Base-by-base conservation (phyloP, 2,113 vertebrate species). In the Callithrix jacchus region DNA sequence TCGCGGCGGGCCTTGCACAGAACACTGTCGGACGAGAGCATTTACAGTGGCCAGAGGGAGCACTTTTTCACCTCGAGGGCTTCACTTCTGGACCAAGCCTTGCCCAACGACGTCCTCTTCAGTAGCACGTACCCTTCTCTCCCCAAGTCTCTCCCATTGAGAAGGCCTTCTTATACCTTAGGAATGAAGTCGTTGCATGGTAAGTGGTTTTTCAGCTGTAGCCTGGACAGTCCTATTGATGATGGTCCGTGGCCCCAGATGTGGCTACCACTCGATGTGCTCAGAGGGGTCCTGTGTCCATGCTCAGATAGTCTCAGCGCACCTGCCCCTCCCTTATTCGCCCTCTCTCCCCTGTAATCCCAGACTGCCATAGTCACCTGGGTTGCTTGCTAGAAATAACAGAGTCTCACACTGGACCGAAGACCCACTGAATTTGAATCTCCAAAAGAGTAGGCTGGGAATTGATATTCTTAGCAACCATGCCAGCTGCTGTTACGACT, bases 1-100 rank as follows among this genome's bases (percentile, higher is more conserved):
- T 98, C 98, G 42, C 99, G 99, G 52, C 99, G 99, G 97, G 98
- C 99, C 97, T 98, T 99, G 96, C 99, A 99, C 98, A 99, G 99
- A 86, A 99, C 99, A 3, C 98, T 99, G 97, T 99, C 99, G 3
- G 99, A 99, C 21, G 99, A 99, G 98, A 99, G 99, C 79, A 99
- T 99, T 98, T 99, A 99, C 98, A 99, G 99, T 35, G 98, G 99
- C 80, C 99, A 99, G 95, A 98, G 99, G 97, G 99, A 99, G 54
- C 98, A 99, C 17, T 99, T 99, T 58, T 99, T 99, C 97, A 86
- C 98, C 95, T 99, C 99, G 0, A 98, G 99, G 45, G 97, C 87
- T 87, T 98, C 99, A 0, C 98, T 99, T 35, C 92, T 99, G 95
- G 99, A 99, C 97, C 99, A 99, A 91, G 99, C 99, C 96, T 98